Base-by-base conservation (phyloP, 2,888 invertebrate genomes). In the Latheticus oryzae region DNA sequence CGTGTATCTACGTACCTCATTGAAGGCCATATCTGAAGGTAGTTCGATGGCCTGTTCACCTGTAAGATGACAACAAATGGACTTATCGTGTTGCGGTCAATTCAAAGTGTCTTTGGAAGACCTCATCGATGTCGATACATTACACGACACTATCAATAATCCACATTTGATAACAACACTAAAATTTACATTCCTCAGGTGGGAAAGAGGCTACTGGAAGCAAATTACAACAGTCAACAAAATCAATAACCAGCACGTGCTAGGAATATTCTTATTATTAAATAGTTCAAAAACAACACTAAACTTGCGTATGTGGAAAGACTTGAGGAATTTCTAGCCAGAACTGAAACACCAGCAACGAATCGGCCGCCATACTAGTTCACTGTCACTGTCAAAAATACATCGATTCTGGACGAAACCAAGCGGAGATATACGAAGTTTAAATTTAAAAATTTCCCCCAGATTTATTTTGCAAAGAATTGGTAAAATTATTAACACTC, bases 1-100 rank as follows among this genome's bases (percentile, higher is more conserved):
- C 42, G 42, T 19, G 43, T 45, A 81, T n/a, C n/a, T n/a, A n/a
- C 84, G 84, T 79, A 88, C 88, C 87, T 88, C 87, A 85, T 87
- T 87, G 85, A 87, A 88, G 87, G 88, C 87, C 88, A 88, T 88
- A 83, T 85, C 83, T 81, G 80, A 82, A 81, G 82, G 79, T 80
- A 78, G 78, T 81, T 79, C 79, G 73, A 80, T 79, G 80, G 79
- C 80, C 80, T 77, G 79, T 80, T 81, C 79, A 81, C 81, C 81
- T 81, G 79, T 75, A 77, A 60, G 57, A 54, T 50, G 54, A 57
- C 82, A 82, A 82, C 81, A 82, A 81, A 80, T 47, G 26, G 26
- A 38, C 26, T 47, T 55, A 42, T 48, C 37, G 30, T 12, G 2
- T 38, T 5, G 32, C 33, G 55, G 54, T 55, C 54, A 54, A 33